A percentile compares a stretch with the other conserved stretches of the same genome.
These are phyloP conservation scores for Pelusios castaneus DNA, from an alignment of 2,113 vertebrate species.

Conservation along the genomic window DNA sequence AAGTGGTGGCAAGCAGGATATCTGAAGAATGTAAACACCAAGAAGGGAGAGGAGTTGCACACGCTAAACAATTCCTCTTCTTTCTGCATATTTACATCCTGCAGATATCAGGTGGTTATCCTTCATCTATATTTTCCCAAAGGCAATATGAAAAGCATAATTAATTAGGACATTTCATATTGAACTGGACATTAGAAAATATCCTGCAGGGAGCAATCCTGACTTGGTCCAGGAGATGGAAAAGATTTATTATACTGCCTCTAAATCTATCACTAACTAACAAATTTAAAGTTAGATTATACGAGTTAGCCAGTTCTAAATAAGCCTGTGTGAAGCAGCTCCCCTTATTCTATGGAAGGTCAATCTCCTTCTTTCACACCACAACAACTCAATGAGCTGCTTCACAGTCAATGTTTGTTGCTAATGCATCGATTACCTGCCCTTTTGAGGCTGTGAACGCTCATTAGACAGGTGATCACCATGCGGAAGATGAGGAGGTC, in stretches of 20 bases:
- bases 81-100: too few relatives aligned
- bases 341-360: not conserved
- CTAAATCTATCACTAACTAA: not conserved
- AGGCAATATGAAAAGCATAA: not conserved
- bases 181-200: not conserved
- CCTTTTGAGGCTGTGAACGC: conserved; percentile 94
- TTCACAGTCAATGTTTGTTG: too few relatives aligned
- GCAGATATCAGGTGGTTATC: not conserved
- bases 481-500: conserved; percentile 95
- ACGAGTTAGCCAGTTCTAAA: not conserved
- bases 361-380: not conserved
- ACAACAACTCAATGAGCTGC: too few relatives aligned
- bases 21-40: not conserved
- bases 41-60: not conserved
- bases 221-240: not conserved
- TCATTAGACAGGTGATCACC: conserved; percentile 96
- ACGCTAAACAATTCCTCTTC: not conserved
- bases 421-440: conserved; percentile 80
- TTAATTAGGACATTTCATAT: not conserved
- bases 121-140: not conserved
- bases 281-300: not conserved
- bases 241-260: not conserved
- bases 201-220: not conserved
- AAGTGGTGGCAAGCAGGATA: not conserved
- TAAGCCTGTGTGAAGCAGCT: not conserved